Percentiles rank a stretch among this genome's conserved stretches.
Conservation (phyloP, 2,113 vertebrate species). For the Ovis canadensis region DNA sequence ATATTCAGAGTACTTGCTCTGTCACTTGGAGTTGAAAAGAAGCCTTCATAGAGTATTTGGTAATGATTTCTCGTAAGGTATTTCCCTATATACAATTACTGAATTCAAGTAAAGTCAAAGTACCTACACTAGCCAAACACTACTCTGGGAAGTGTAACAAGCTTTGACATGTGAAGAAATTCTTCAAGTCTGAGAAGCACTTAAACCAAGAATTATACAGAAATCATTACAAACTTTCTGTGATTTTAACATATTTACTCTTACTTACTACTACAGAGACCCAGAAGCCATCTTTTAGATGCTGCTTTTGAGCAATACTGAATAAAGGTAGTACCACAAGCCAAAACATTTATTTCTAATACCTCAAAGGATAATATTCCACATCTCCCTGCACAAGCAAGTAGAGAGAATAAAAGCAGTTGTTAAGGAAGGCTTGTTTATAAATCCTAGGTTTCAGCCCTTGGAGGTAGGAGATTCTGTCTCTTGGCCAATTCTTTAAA, state of each 20-base stretch:
- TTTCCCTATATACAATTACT: not conserved
- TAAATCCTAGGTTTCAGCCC: not conserved
- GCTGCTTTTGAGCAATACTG: not conserved
- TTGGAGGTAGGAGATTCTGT: not conserved
- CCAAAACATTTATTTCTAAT: not conserved
- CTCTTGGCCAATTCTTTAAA: not conserved
- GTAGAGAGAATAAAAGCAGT: not conserved
- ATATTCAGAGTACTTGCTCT: not conserved
- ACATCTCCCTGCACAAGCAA: not conserved
- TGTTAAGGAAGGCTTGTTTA: not conserved
- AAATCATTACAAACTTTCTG: not conserved
- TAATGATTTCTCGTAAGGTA: not conserved
- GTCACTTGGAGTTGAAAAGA: not conserved
- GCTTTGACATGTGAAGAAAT: not conserved
- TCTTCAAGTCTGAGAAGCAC: not conserved
- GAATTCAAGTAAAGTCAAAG: not conserved
- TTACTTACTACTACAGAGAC: not conserved
- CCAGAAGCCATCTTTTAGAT: not conserved
- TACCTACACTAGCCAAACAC: not conserved
- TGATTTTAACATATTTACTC: conserved; percentile 16
- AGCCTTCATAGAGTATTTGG: not conserved
- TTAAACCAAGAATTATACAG: not conserved
- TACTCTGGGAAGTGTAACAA: not conserved
- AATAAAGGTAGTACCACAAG: not conserved
- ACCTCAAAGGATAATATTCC: not conserved